Conservation (phyloP, 2,797 vertebrate genomes). For the Microctenopoma stevenorrisi region DNA sequence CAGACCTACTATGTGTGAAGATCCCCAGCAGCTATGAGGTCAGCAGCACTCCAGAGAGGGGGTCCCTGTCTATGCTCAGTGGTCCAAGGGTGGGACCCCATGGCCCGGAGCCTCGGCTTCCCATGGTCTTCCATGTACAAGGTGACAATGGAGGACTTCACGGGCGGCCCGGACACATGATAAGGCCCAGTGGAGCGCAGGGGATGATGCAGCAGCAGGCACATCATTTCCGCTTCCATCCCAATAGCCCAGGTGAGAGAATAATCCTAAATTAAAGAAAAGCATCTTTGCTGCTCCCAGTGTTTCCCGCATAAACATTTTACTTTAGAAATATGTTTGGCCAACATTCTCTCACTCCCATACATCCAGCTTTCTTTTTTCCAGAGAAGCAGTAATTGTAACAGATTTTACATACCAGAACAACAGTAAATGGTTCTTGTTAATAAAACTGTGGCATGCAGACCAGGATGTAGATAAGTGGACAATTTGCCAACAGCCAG, state of each 20-base stretch:
- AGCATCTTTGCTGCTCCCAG: slow-evolving; percentile 22
- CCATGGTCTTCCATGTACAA: slow-evolving; percentile 86
- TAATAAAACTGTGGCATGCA: background rate
- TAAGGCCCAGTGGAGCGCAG: slow-evolving; percentile 80
- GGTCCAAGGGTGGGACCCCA: slow-evolving; percentile 75
- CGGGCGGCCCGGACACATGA: slow-evolving; percentile 76
- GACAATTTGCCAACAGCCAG: slow-evolving; percentile 8
- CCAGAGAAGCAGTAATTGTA: slow-evolving; percentile 18
- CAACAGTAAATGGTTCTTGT: slow-evolving; percentile 34
- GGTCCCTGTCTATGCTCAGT: slow-evolving; percentile 65
- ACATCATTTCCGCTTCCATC: slow-evolving; percentile 83
- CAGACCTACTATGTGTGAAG: slow-evolving; percentile 94
- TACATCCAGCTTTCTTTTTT: background rate
- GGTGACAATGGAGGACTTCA: slow-evolving; percentile 81
- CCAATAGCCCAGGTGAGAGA: slow-evolving; percentile 87
- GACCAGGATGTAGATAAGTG: slow-evolving; percentile 2
- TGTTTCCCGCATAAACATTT: slow-evolving; percentile 35
- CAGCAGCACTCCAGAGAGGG: slow-evolving; percentile 90
- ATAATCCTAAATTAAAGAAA: slow-evolving; percentile 36
- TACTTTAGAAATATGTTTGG: slow-evolving; percentile 23
- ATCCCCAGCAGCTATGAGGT: slow-evolving; percentile 98
- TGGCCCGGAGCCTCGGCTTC: slow-evolving; percentile 85
- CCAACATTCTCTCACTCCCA: no score
- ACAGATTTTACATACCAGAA: slow-evolving; percentile 47
- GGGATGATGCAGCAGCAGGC: slow-evolving; percentile 85